Percentiles rank a stretch among this genome's conserved stretches.
Conservation (phyloP, 2,888 invertebrate genomes). For the Drosophila multiciliata region DNA sequence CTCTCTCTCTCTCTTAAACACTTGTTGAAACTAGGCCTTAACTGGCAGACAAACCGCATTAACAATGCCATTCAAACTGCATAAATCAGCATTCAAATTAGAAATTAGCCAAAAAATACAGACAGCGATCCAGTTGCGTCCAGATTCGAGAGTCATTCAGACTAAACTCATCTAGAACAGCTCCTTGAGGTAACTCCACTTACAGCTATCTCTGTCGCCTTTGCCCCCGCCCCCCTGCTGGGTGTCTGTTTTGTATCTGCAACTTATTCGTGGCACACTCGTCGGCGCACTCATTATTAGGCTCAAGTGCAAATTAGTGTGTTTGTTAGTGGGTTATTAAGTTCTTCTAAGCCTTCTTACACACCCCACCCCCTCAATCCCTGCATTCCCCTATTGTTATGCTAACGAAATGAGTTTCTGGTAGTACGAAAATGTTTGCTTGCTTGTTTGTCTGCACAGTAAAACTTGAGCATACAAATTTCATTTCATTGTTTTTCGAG, state of each 20-base stretch:
- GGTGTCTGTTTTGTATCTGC: slow-evolving; percentile 32
- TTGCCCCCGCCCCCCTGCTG: background rate
- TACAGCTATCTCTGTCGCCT: slow-evolving; percentile 3
- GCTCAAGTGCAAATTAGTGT: slow-evolving; percentile 82
- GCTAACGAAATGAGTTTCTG: slow-evolving; percentile 79
- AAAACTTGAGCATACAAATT: slow-evolving; percentile 81
- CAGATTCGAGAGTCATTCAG: slow-evolving; percentile 47
- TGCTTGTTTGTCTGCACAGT: slow-evolving; percentile 68
- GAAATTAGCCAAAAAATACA: slow-evolving; percentile 69
- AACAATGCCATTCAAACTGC: slow-evolving; percentile 70
- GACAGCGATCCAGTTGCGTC: slow-evolving; percentile 43
- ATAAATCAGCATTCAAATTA: slow-evolving; percentile 81
- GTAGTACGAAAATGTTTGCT: slow-evolving; percentile 44
- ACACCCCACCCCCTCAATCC: background rate
- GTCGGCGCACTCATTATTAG: slow-evolving; percentile 81
- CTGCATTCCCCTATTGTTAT: slow-evolving; percentile 61
- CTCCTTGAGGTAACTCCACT: slow-evolving; percentile 51
- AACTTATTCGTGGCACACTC: slow-evolving; percentile 66
- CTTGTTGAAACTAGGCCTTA: slow-evolving; percentile 47
- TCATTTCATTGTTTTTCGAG: slow-evolving; percentile 80
- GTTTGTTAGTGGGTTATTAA: slow-evolving; percentile 81
- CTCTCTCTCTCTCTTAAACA: slow-evolving; percentile 10
- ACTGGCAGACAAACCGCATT: slow-evolving; percentile 52
- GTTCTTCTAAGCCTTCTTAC: slow-evolving; percentile 46
- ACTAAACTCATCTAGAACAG: slow-evolving; percentile 52